Conservation (phyloP, 2,797 vertebrate species). For the Valencia hispanica region DNA sequence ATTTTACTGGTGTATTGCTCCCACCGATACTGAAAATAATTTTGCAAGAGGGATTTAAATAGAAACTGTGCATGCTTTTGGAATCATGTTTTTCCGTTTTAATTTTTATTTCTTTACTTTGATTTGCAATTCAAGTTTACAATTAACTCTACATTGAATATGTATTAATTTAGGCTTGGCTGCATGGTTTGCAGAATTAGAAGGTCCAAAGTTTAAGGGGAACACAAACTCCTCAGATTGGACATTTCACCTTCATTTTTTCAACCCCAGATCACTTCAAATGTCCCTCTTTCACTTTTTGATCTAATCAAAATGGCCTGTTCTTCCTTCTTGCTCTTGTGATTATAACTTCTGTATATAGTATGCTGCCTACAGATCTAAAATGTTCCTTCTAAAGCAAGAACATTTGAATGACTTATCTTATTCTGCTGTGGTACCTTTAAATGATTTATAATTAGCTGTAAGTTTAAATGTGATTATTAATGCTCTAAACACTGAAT, state of each 20-base stretch:
- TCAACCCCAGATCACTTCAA: neutral
- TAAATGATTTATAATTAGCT: neutral
- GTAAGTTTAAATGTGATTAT: neutral
- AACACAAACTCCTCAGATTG: neutral
- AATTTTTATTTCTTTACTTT: neutral
- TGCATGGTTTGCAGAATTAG: neutral
- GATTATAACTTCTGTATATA: too few relatives aligned
- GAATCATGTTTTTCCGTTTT: neutral
- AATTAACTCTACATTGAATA: neutral
- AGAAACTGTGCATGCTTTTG: neutral
- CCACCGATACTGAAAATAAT: conserved; percentile 13
- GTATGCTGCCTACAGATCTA: too few relatives aligned
- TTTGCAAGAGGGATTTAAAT: neutral
- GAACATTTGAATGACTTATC: neutral
- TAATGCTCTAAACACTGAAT: neutral
- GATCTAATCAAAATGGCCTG: neutral
- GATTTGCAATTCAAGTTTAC: neutral
- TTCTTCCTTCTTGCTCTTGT: neutral
- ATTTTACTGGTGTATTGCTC: conserved; percentile 14
- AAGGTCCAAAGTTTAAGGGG: neutral
- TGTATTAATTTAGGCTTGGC: neutral
- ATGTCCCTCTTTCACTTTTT: neutral
- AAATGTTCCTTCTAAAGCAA: neutral
- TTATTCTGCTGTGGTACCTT: neutral
- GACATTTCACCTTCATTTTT: neutral